Conservation (phyloP, 2,797 vertebrate species). For the Pseudochaenichthys georgianus region DNA sequence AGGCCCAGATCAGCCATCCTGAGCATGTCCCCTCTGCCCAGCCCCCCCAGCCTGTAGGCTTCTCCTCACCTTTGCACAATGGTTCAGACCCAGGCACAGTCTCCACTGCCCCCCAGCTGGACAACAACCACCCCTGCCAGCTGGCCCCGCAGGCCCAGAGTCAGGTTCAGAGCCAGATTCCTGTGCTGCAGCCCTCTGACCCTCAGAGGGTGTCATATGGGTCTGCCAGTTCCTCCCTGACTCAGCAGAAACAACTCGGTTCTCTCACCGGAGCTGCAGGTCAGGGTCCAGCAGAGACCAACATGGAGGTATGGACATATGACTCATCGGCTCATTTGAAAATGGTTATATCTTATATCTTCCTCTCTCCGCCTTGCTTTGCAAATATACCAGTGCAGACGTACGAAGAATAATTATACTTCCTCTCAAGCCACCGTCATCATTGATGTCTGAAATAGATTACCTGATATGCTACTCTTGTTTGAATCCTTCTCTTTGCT, state of each 20-base stretch:
- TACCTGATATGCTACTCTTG: not conserved
- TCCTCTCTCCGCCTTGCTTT: not conserved
- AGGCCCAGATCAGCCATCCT: slow-evolving; percentile 45
- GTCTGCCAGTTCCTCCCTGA: slow-evolving; percentile 64
- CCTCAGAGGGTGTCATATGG: slow-evolving; percentile 63
- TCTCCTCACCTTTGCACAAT: slow-evolving; percentile 61
- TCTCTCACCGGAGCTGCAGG: slow-evolving; percentile 51
- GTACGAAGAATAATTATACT: not conserved
- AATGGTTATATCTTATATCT: not conserved
- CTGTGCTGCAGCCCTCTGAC: slow-evolving; percentile 64
- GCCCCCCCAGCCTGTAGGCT: slow-evolving; percentile 53
- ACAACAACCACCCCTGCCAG: slow-evolving; percentile 68
- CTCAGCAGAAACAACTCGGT: slow-evolving; percentile 72
- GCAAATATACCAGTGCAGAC: not conserved
- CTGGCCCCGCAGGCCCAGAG: slow-evolving; percentile 61
- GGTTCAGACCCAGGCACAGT: slow-evolving; percentile 43
- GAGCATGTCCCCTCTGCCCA: slow-evolving; percentile 48
- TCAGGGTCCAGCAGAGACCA: slow-evolving; percentile 64
- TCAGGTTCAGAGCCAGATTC: slow-evolving; percentile 68
- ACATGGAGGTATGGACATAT: slow-evolving; percentile 69
- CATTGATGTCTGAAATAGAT: slow-evolving; percentile 12
- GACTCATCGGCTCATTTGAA: slow-evolving; percentile 9
- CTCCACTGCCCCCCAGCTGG: slow-evolving; percentile 60
- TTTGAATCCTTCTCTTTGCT: slow-evolving; percentile 23
- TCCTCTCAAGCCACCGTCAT: slow-evolving; percentile 2